These are phyloP conservation scores for Paguma larvata DNA, from an alignment of 2,797 vertebrate genomes.

Conservation along the genomic window DNA sequence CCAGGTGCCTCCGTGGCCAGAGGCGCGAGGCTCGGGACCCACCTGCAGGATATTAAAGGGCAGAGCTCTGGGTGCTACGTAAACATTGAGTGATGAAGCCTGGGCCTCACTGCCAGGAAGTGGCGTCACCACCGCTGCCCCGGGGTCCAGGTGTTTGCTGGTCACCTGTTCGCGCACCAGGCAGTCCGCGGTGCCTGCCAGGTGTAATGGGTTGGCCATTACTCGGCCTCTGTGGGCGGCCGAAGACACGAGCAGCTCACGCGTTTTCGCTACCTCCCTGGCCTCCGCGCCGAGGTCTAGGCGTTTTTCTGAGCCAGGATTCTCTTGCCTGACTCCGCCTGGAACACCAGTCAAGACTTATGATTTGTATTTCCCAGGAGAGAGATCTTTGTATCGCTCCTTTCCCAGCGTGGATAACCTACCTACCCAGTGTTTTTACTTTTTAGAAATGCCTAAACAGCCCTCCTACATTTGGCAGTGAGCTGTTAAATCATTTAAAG, in stretches of 20 bases:
- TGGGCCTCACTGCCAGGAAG: neutral
- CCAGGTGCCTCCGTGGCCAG: slow-evolving; percentile 70
- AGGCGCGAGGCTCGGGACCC: slow-evolving; percentile 73
- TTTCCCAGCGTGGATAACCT: neutral
- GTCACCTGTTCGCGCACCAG: neutral
- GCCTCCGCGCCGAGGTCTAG: neutral
- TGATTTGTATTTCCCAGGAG: slow-evolving; percentile 37
- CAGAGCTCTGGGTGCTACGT: slow-evolving; percentile 84
- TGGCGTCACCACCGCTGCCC: accelerated
- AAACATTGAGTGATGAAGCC: slow-evolving; percentile 18
- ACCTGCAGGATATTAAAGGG: slow-evolving; percentile 77
- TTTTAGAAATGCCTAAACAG: slow-evolving; percentile 74
- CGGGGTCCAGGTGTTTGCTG: neutral
- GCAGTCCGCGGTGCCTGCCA: neutral
- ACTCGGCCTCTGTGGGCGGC: slow-evolving; percentile 61
- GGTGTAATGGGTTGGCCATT: neutral
- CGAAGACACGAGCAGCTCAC: slow-evolving; percentile 64
- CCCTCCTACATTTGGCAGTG: slow-evolving; percentile 64
- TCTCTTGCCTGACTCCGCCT: neutral
- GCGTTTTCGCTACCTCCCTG: accelerated
- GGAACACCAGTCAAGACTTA: neutral
- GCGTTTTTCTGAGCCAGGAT: neutral
- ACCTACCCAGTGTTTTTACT: neutral
- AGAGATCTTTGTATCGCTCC: slow-evolving; percentile 69
- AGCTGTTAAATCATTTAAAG: neutral